These are phyloP conservation scores for Drosophila burlai DNA, from an alignment of 1,140 invertebrate genomes.

Conservation along the genomic window DNA sequence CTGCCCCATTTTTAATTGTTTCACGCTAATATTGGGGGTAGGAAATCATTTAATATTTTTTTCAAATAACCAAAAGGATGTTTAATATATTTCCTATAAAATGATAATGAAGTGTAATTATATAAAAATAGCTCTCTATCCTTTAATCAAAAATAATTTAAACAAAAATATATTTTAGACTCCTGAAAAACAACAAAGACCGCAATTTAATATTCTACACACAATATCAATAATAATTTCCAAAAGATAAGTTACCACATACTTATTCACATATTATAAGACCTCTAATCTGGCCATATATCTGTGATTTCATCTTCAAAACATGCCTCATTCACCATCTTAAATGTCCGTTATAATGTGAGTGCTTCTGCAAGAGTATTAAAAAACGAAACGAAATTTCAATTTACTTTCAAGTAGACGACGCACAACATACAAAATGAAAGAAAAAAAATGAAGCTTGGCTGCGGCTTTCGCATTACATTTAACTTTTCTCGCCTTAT, in stretches of 20 bases:
- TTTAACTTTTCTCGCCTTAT: constrained; percentile 81
- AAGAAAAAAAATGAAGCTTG: constrained; percentile 11
- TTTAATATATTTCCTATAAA: background rate
- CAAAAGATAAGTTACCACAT: background rate
- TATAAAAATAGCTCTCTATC: no score
- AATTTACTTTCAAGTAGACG: constrained; percentile 58
- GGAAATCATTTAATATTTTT: background rate
- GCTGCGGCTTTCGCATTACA: constrained; percentile 77
- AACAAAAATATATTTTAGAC: background rate
- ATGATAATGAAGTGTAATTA: background rate
- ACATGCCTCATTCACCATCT: constrained; percentile 10
- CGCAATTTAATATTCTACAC: background rate
- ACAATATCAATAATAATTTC: background rate
- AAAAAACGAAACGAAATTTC: constrained; percentile 58
- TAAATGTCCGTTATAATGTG: constrained; percentile 19
- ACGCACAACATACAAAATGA: constrained; percentile 7
- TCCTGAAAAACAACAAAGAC: background rate
- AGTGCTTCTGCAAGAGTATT: constrained; percentile 20
- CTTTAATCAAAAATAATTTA: no score
- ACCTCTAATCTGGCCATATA: constrained; percentile 18
- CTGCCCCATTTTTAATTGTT: constrained; percentile 1
- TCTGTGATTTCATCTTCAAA: constrained; percentile 9
- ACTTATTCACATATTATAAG: background rate
- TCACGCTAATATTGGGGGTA: background rate
- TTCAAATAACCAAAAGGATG: background rate